Conservation (phyloP, 2,888 invertebrate species). For the Syritta pipiens region DNA sequence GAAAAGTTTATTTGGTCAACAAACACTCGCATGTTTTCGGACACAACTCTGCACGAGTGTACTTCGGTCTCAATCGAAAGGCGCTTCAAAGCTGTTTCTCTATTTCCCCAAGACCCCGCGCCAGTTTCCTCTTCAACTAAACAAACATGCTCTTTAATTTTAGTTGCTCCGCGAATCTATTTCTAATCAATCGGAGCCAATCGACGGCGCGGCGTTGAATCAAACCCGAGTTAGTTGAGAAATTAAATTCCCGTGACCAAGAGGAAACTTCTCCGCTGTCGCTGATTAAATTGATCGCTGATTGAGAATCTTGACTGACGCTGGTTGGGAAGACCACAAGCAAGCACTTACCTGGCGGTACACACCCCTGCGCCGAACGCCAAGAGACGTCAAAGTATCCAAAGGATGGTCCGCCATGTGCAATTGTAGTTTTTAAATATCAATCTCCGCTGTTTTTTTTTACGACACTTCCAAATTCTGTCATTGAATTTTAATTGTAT, state of each 20-base stretch:
- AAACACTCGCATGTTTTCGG: background rate
- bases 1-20: constrained; percentile 1
- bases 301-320: constrained; percentile 39
- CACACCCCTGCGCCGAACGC: constrained; percentile 57
- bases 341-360: constrained; percentile 68
- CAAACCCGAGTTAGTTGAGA: constrained; percentile 25
- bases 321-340: constrained; percentile 10
- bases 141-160: background rate
- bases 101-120: constrained; percentile 11
- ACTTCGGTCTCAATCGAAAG: no score
- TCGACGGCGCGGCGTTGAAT: background rate
- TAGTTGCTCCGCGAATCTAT: constrained; percentile 12
- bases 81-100: constrained; percentile 10
- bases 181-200: constrained; percentile 37
- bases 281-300: constrained; percentile 27
- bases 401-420: constrained; percentile 1
- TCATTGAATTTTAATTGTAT: no score
- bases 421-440: background rate
- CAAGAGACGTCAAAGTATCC: constrained; percentile 43
- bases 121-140: constrained; percentile 1
- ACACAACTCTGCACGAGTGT: background rate
- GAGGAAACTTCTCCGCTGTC: constrained; percentile 1
- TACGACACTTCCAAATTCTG: no score
- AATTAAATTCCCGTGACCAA: constrained; percentile 26
- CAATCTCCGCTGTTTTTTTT: no score